A percentile compares a stretch with the other conserved stretches of the same genome.
phyloP scores from a whole-genome alignment of 2,797 vertebrate genomes.

The Syncerus caffer region DNA sequence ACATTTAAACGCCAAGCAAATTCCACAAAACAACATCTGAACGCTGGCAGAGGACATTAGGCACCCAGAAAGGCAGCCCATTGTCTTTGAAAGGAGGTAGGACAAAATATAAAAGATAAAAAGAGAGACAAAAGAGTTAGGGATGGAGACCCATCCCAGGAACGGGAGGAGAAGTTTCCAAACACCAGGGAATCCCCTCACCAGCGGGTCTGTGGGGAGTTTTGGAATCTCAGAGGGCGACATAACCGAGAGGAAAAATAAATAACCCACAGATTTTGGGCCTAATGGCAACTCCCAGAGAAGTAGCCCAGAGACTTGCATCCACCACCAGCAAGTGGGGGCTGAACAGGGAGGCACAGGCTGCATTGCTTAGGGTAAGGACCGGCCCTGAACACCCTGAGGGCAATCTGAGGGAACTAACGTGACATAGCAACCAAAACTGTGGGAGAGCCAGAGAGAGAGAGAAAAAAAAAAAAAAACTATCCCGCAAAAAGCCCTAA shows the following conservation, averaged over 20 bases:
- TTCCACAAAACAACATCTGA: background rate
- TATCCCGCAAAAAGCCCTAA: background rate
- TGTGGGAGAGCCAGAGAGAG: background rate
- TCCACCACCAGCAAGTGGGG: background rate
- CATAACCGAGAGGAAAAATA: background rate
- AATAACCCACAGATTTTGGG: background rate
- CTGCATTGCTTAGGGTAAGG: background rate
- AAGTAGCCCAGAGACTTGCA: background rate
- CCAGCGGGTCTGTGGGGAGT: background rate
- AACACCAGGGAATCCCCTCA: background rate
- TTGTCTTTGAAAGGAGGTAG: background rate
- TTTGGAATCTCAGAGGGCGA: background rate
- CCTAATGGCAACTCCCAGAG: background rate
- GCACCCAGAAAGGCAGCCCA: background rate
- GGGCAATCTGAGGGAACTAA: background rate
- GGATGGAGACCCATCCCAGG: background rate
- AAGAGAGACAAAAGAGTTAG: background rate
- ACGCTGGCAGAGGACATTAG: background rate
- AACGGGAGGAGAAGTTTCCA: background rate
- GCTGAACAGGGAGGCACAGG: fast-evolving
- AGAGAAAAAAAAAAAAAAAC: background rate
- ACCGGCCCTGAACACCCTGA: background rate
- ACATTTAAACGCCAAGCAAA: background rate
- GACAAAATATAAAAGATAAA: background rate
- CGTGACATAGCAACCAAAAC: background rate